Evolutionary conservation across 2,888 invertebrate species (phyloP).

Genomic region (Machimus atricapillus): DNA sequence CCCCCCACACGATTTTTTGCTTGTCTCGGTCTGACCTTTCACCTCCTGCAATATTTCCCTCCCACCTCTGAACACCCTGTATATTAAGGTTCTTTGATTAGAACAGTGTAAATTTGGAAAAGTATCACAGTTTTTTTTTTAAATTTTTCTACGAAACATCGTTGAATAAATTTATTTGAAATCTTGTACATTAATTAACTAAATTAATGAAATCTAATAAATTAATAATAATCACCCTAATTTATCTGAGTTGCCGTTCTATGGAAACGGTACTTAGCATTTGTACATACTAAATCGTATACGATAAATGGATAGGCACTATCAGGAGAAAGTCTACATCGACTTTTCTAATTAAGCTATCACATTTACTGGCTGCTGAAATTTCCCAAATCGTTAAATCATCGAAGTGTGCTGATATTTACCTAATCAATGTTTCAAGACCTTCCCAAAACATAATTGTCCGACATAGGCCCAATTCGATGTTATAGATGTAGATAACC

Average conservation of each 20-base stretch:
- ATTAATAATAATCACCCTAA: too few species aligned
- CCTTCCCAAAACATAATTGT: background rate
- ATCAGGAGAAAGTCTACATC: background rate
- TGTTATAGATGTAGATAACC: background rate
- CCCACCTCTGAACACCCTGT: too few species aligned
- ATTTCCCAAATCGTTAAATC: background rate
- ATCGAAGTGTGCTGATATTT: background rate
- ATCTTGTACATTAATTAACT: too few species aligned
- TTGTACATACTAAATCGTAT: background rate
- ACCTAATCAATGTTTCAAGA: background rate
- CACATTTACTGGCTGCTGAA: background rate
- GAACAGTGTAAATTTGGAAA: too few species aligned
- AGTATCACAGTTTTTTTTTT: too few species aligned
- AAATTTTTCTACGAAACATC: too few species aligned
- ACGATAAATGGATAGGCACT: background rate
- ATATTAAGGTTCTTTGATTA: too few species aligned
- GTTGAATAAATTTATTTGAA: too few species aligned
- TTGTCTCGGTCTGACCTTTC: too few species aligned
- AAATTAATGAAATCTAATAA: too few species aligned
- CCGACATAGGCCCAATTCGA: background rate
- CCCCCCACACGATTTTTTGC: too few species aligned
- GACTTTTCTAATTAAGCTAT: background rate
- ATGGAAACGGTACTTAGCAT: background rate
- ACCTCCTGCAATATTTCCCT: too few species aligned
- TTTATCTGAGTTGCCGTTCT: background rate